phyloP scores from a whole-genome alignment of 1,140 invertebrate species.

The Bombus picipes region DNA sequence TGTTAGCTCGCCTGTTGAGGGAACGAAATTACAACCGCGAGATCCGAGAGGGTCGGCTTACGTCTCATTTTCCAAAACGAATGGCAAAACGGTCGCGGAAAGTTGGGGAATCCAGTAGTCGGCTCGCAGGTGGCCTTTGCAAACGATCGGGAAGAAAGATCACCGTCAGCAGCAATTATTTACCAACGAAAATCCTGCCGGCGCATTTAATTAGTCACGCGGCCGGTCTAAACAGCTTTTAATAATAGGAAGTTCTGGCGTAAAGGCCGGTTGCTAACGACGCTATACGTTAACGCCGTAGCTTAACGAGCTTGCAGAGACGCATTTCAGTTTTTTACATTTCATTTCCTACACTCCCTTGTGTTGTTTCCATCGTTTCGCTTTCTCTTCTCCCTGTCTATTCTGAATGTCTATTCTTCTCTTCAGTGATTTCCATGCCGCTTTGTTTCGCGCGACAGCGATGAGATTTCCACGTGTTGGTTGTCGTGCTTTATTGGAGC shows the following conservation, averaged over 20 bases:
- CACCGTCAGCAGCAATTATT: constrained; percentile 43
- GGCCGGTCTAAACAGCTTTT: constrained; percentile 75
- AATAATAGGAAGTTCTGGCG: constrained; percentile 76
- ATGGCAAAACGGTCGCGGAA: background rate
- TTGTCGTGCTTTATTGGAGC: background rate
- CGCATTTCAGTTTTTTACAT: constrained; percentile 66
- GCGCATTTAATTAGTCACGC: constrained; percentile 75
- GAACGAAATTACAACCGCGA: background rate
- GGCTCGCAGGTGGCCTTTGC: background rate
- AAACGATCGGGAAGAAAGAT: constrained; percentile 53
- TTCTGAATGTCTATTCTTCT: constrained; percentile 46
- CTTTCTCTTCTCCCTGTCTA: constrained; percentile 34
- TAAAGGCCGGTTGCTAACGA: constrained; percentile 74
- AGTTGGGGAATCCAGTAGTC: background rate
- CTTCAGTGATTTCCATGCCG: constrained; percentile 27
- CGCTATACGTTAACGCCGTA: constrained; percentile 77
- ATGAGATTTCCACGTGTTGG: background rate
- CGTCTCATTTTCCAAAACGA: background rate
- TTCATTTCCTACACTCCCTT: constrained; percentile 41
- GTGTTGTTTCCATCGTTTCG: constrained; percentile 48
- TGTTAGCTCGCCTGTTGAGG: background rate
- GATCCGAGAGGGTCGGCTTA: background rate
- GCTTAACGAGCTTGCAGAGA: constrained; percentile 77
- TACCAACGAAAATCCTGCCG: constrained; percentile 65
- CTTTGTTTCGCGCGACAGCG: constrained; percentile 71